Evolutionary conservation across 2,797 vertebrate genomes (phyloP), one percentile per base, ranked within the genome.

Genomic region (Morus bassanus): DNA sequence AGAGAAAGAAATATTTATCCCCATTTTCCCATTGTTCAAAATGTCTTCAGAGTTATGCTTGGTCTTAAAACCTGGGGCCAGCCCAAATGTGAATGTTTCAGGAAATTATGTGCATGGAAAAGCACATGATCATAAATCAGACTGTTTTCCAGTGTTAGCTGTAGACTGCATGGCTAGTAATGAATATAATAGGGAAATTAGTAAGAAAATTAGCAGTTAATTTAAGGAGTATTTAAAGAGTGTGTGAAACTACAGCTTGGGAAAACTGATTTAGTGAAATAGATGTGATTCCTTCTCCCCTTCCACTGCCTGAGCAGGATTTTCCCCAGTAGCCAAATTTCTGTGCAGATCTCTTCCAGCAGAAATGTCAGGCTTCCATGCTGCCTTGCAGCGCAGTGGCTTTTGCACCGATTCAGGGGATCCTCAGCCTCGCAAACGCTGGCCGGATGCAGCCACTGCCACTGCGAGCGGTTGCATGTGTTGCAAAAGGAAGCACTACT

Each of bases 191-290:
- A 65, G 88, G 82, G 84, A 96, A 96, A 97, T 97, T 91, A 94
- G 82, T 93, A 96, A 73, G 89, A 95, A 97, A 96, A 95, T 95
- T 94, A 94, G 73, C 89, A 93, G 91, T 95, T 97, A 89, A 97
- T 96, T 96, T 88, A 88, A 89, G 72, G 59, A 87, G 60, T 87
- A 85, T 93, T 96, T 96, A 95, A 94, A 85, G 70, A 84, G 75
- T 88, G 89, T 94, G 79, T 90, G 89, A 92, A 97, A 93, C 76
- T 92, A 83, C 79, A 84, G 45, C 83, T 95, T 90, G 84, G 91
- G 91, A 95, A 92, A 87, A 79, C 56, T 79, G 41, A 54, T 81
- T 90, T 69, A 89, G 72, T 76, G 85, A 90, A 93, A 89, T 70
- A 48, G 33, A 72, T 82, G 84, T 64, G 68, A 77, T 79, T 81